phyloP scores from a whole-genome alignment of 2,113 vertebrate genomes.

The Nycticryphes semicollaris region DNA sequence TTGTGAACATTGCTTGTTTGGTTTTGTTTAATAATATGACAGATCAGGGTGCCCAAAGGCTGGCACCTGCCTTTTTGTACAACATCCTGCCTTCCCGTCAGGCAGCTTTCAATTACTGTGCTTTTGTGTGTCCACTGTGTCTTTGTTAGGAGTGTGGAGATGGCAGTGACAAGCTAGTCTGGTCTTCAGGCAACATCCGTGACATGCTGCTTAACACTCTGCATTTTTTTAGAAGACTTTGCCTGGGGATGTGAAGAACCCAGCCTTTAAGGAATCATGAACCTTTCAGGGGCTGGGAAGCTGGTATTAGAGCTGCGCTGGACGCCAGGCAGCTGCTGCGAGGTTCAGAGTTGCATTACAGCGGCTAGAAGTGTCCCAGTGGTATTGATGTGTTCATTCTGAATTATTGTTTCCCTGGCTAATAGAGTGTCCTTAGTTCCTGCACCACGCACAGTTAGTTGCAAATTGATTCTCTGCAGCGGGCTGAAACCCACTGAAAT shows the following conservation, averaged over 20 bases:
- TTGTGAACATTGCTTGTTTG: neutral
- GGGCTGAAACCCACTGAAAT: slow-evolving; percentile 13
- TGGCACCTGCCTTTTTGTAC: slow-evolving; percentile 69
- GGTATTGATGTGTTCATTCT: neutral
- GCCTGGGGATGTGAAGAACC: slow-evolving; percentile 2
- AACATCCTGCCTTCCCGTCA: slow-evolving; percentile 56
- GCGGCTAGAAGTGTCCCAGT: neutral
- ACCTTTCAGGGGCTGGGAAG: neutral
- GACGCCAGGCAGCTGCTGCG: neutral
- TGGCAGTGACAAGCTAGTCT: slow-evolving; percentile 46
- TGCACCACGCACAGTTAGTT: neutral
- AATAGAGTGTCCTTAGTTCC: neutral
- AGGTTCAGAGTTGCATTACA: neutral
- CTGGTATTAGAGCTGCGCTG: neutral
- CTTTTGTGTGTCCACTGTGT: slow-evolving; percentile 57
- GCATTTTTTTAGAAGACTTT: neutral
- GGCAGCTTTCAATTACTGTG: slow-evolving; percentile 54
- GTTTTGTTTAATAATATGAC: slow-evolving; percentile 64
- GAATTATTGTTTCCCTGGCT: slow-evolving; percentile 7
- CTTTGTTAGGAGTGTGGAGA: slow-evolving; percentile 57
- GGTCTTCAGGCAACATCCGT: slow-evolving; percentile 26
- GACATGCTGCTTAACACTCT: slow-evolving; percentile 61
- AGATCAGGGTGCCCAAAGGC: slow-evolving; percentile 69
- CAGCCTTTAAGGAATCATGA: neutral
- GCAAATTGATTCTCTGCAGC: neutral